Percentiles rank a stretch among this genome's conserved stretches.
Evolutionary conservation across 2,888 invertebrate species (phyloP).

Genomic region (Drosophila meridionalis): DNA sequence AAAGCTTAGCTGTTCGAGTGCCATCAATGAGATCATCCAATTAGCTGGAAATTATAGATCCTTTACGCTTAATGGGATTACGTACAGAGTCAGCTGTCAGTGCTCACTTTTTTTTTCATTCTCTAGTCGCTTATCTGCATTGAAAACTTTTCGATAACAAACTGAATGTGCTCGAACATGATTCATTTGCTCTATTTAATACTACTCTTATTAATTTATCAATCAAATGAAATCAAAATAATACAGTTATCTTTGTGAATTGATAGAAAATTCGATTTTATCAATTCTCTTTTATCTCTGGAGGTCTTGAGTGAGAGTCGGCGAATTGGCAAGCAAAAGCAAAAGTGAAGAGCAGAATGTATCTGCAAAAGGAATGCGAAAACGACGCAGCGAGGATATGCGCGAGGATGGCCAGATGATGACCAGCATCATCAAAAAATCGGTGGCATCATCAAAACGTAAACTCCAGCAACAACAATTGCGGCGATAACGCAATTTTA

Average conservation of each 20-base stretch:
- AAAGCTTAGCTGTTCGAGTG: constrained; percentile 34
- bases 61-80: constrained; percentile 29
- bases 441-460: constrained; percentile 66
- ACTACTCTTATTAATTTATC: not conserved
- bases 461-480: constrained; percentile 45
- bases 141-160: constrained; percentile 13
- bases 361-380: constrained; percentile 8
- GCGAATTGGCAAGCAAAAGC: constrained; percentile 28
- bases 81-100: not conserved
- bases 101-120: not conserved
- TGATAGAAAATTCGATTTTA: constrained; percentile 3
- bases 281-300: constrained; percentile 6
- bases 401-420: constrained; percentile 52
- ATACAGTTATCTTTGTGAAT: not conserved
- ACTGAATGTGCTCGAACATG: not conserved
- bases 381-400: constrained; percentile 45
- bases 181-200: not conserved
- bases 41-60: constrained; percentile 39
- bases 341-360: constrained; percentile 27
- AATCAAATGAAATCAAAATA: not conserved
- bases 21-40: constrained; percentile 50
- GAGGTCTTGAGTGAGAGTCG: constrained; percentile 3
- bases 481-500: constrained; percentile 62
- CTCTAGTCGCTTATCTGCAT: constrained; percentile 20
- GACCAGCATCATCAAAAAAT: constrained; percentile 66